Base-by-base conservation (phyloP, 1,140 invertebrate genomes). In the Chironomus tepperi region DNA sequence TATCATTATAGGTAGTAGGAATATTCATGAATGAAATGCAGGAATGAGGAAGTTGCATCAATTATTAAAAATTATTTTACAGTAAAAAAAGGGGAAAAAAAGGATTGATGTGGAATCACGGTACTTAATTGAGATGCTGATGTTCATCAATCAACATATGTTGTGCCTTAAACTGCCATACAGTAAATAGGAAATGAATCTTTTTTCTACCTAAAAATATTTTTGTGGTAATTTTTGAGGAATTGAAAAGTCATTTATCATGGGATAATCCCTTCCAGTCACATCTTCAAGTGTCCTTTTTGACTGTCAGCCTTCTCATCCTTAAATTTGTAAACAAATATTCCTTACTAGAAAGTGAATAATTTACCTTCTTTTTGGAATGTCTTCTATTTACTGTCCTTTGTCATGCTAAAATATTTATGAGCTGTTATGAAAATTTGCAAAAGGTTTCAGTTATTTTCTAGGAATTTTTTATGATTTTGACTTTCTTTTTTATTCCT, bases 381-480 rank as follows among this genome's bases (percentile, higher is more conserved):
- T n/a, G n/a, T n/a, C n/a, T 34, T 34, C 24, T 34, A 2, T 34
- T 34, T 34, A 34, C 24, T 34, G 24, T 34, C 2, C 5, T 34
- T 34, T 34, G 24, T 34, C 24, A 34, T 2, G 24, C 5, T 34
- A 34, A 34, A 34, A 34, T 34, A 2, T 34, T 34, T 34, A 2
- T 5, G 24, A 2, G 24, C 24, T 34, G 24, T 34, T 34, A 34
- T 34, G 24, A 5, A 34, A 34, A 34, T 34, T 34, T 34, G 24
- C 24, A 34, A 34, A 57, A 57, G 65, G 65, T 70, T 19, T 70
- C 65, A 70, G 18, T 70, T 70, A 18, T 16, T 21, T 70, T 70
- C 65, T 70, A 70, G 65, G n/a, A 57, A 57, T 57, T 57, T 57
- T 57, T n/a, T 57, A 5, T 34, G 24, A 34, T 34, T 34, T 34